These are phyloP conservation scores for Steinernema feltiae DNA, from an alignment of 1,140 invertebrate species.

Conservation along the genomic window DNA sequence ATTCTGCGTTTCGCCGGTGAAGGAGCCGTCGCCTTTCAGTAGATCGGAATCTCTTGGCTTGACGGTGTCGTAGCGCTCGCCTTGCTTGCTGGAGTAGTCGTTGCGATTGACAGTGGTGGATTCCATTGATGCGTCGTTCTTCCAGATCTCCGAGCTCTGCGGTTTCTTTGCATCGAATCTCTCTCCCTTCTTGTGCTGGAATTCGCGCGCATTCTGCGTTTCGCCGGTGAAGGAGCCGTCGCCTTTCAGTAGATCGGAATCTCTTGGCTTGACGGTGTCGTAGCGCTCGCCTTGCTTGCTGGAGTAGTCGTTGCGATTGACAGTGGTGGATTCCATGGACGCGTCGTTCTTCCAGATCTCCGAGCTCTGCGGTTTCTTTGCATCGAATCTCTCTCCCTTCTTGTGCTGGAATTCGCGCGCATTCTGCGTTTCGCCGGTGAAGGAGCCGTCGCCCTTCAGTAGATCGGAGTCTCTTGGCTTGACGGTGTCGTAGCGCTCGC, in stretches of 20 bases:
- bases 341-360: neutral
- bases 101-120: neutral
- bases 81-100: neutral
- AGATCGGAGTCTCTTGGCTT: neutral
- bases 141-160: neutral
- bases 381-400: neutral
- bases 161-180: neutral
- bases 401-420: neutral
- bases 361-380: neutral
- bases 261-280: neutral
- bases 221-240: neutral
- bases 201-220: neutral
- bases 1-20: neutral
- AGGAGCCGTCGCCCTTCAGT: neutral
- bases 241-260: neutral
- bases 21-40: neutral
- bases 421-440: neutral
- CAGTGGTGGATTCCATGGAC: neutral
- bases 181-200: neutral
- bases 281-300: neutral
- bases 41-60: conserved; percentile 4
- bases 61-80: conserved; percentile 10
- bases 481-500: neutral
- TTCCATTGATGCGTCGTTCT: neutral
- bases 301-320: neutral